Evolutionary conservation across 2,113 vertebrate genomes (phyloP).

Genomic region (human (Homo sapiens)): DNA sequence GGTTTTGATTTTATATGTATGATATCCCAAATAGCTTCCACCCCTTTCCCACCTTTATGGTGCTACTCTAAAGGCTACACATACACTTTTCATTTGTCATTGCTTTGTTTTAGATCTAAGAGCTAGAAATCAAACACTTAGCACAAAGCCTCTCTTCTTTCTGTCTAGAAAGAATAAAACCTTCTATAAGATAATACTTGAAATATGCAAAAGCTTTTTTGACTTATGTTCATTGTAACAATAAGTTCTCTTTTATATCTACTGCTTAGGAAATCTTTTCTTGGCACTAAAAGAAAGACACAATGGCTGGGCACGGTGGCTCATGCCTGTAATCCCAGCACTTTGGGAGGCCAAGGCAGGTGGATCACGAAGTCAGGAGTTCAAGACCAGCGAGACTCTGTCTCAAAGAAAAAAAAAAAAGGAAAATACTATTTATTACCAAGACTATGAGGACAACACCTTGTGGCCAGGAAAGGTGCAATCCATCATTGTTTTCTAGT

Average conservation of each 20-base stretch:
- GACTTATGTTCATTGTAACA: not conserved
- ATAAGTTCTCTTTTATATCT: not conserved
- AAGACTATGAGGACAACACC: not conserved
- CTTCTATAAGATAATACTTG: not conserved
- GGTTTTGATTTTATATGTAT: not conserved
- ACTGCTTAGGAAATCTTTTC: slow-evolving; percentile 12
- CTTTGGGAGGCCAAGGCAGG: no score
- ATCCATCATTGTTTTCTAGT: not conserved
- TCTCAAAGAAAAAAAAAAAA: no score
- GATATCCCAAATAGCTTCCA: not conserved
- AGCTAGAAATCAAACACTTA: not conserved
- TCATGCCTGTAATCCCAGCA: no score
- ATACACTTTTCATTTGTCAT: not conserved
- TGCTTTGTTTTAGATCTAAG: slow-evolving; percentile 39
- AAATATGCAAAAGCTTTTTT: not conserved
- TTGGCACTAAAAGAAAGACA: slow-evolving; percentile 8
- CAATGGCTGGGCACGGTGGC: not conserved
- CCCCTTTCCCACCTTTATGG: not conserved
- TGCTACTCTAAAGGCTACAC: not conserved
- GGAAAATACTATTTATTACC: not conserved
- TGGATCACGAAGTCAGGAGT: no score
- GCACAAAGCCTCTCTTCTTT: not conserved
- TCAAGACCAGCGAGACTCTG: no score
- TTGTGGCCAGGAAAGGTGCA: not conserved
- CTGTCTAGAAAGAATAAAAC: slow-evolving; percentile 34